Conservation (phyloP, 2,113 vertebrate species). For the Aphelocoma coerulescens region DNA sequence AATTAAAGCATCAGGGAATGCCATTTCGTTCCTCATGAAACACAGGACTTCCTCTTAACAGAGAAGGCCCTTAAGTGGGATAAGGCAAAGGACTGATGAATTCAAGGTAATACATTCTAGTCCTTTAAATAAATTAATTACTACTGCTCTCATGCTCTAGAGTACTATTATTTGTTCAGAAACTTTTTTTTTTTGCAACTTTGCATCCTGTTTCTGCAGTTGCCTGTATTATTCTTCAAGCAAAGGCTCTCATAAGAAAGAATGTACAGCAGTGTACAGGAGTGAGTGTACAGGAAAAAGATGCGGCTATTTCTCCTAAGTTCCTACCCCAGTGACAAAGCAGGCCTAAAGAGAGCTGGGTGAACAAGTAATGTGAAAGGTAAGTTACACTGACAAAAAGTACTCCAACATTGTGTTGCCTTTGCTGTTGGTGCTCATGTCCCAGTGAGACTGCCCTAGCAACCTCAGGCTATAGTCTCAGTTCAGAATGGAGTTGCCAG, state of each 20-base stretch:
- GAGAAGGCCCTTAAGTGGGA: background rate
- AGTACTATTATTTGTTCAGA: background rate
- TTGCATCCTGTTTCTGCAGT: background rate
- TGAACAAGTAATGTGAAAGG: background rate
- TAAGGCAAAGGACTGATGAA: background rate
- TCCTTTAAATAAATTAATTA: background rate
- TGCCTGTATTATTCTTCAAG: background rate
- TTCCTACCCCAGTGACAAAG: background rate
- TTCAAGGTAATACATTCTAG: background rate
- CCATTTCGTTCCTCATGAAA: background rate
- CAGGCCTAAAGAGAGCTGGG: background rate
- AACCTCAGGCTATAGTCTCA: background rate
- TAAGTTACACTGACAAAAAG: background rate
- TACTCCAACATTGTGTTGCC: background rate
- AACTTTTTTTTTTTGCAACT: background rate
- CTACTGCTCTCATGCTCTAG: background rate
- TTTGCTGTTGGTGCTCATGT: background rate
- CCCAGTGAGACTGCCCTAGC: background rate
- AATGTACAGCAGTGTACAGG: rapidly evolving
- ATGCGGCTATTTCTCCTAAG: background rate
- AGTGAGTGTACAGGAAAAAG: background rate
- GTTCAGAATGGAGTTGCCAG: background rate
- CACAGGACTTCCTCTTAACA: rapidly evolving
- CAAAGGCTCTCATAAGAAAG: background rate
- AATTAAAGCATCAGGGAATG: background rate